These are phyloP conservation scores for Agonopterix subpropinquella DNA, from an alignment of 2,888 invertebrate genomes.

Conservation along the genomic window DNA sequence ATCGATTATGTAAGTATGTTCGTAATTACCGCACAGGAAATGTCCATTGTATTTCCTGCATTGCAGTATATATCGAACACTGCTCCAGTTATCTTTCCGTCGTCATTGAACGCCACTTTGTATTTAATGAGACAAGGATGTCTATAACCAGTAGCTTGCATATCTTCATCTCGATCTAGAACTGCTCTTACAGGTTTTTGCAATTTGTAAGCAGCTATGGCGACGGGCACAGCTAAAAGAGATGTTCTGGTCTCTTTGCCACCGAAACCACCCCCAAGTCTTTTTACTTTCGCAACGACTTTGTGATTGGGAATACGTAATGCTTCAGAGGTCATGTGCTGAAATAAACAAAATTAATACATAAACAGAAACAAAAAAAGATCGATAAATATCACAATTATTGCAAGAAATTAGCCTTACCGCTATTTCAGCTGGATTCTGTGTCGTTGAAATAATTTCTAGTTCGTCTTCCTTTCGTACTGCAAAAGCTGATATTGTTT, in stretches of 20 bases:
- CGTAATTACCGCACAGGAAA: conserved; percentile 77
- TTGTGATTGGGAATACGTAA: conserved; percentile 80
- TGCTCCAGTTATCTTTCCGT: conserved; percentile 80
- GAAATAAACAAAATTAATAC: conserved; percentile 22
- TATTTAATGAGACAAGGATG: conserved; percentile 88
- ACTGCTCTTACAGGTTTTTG: conserved; percentile 84
- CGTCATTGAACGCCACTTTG: conserved; percentile 82
- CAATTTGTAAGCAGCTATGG: conserved; percentile 83
- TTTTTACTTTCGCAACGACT: conserved; percentile 82
- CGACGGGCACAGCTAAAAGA: conserved; percentile 79
- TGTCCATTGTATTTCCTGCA: conserved; percentile 83
- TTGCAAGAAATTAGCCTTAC: conserved; percentile 45
- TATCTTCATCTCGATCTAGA: conserved; percentile 91
- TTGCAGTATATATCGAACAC: conserved; percentile 81
- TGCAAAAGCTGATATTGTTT: conserved; percentile 81
- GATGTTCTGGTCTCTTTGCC: conserved; percentile 86
- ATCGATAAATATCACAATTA: neutral
- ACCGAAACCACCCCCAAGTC: conserved; percentile 92
- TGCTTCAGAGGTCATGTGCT: conserved; percentile 78
- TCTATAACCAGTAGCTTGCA: conserved; percentile 85
- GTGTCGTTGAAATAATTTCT: conserved; percentile 87
- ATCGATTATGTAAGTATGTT: neutral
- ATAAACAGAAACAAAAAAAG: conserved; percentile 37
- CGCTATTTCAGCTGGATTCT: conserved; percentile 85
- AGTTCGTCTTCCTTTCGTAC: conserved; percentile 88